Evolutionary conservation across 2,113 vertebrate species (phyloP).

Genomic region (Neolamprologus sp.): DNA sequence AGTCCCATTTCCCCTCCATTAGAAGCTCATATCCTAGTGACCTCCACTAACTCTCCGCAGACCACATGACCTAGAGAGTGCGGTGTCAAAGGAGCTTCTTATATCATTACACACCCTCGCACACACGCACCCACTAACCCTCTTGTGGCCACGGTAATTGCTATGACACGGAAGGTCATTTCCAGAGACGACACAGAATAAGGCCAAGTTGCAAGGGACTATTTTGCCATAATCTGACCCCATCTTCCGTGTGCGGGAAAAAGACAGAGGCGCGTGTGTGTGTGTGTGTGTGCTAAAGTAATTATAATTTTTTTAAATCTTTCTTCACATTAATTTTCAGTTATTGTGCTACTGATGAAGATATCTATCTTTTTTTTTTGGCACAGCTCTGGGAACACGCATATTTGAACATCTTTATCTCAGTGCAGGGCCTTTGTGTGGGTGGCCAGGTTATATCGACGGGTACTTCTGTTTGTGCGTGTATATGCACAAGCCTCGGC

Average conservation of each 20-base stretch:
- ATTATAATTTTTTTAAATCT: neutral
- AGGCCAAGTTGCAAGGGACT: constrained; percentile 47
- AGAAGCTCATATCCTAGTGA: constrained; percentile 52
- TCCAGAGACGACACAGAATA: constrained; percentile 54
- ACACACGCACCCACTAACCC: constrained; percentile 13
- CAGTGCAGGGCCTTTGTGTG: neutral
- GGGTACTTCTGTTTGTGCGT: constrained; percentile 3
- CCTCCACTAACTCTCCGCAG: constrained; percentile 55
- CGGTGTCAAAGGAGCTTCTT: constrained; percentile 54
- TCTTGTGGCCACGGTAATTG: constrained; percentile 59
- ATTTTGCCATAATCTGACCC: constrained; percentile 47
- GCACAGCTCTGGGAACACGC: neutral
- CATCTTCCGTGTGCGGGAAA: neutral
- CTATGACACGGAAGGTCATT: constrained; percentile 61
- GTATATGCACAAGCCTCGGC: neutral
- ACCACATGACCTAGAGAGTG: constrained; percentile 56
- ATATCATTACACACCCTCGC: constrained; percentile 49
- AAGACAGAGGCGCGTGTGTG: neutral
- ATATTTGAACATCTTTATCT: neutral
- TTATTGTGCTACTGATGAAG: neutral
- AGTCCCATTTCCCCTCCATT: constrained; percentile 50
- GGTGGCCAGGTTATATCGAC: constrained; percentile 25
- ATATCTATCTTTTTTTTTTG: neutral
- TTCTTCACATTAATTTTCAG: neutral
- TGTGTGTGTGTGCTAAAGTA: neutral